Percentiles rank a stretch among this genome's conserved stretches.
These are phyloP conservation scores for Yponomeuta cagnagella DNA, from an alignment of 2,888 invertebrate species.

Conservation along the genomic window DNA sequence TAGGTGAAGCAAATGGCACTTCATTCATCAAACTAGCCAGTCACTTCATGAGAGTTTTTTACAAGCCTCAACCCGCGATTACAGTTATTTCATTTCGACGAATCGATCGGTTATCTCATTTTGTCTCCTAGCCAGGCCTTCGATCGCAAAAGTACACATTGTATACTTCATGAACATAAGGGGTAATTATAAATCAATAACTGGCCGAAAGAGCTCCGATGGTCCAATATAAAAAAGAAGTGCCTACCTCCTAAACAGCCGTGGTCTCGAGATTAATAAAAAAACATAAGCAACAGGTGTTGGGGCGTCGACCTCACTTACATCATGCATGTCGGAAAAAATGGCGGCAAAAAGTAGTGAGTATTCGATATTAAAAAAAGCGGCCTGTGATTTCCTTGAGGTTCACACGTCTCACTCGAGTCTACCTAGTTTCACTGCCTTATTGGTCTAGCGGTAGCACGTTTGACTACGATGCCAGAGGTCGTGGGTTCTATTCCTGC, in stretches of 20 bases:
- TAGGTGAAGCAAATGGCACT: background rate
- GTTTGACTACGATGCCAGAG: too few relatives aligned
- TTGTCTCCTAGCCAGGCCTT: background rate
- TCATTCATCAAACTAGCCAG: background rate
- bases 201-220: constrained; percentile 31
- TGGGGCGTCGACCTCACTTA: constrained; percentile 43
- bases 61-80: background rate
- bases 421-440: background rate
- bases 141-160: background rate
- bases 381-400: background rate
- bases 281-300: constrained; percentile 53
- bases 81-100: background rate
- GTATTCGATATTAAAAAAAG: constrained; percentile 28
- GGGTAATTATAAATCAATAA: constrained; percentile 51
- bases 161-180: constrained; percentile 1
- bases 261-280: constrained; percentile 29
- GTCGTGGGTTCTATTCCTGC: too few relatives aligned
- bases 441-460: background rate
- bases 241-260: constrained; percentile 52
- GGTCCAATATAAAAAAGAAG: constrained; percentile 48
- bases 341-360: constrained; percentile 35
- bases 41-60: background rate
- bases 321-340: constrained; percentile 54
- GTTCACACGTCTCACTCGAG: background rate
- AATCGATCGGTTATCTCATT: background rate